Conservation (phyloP, 2,888 invertebrate species). For the Oxycera nigricornis region DNA sequence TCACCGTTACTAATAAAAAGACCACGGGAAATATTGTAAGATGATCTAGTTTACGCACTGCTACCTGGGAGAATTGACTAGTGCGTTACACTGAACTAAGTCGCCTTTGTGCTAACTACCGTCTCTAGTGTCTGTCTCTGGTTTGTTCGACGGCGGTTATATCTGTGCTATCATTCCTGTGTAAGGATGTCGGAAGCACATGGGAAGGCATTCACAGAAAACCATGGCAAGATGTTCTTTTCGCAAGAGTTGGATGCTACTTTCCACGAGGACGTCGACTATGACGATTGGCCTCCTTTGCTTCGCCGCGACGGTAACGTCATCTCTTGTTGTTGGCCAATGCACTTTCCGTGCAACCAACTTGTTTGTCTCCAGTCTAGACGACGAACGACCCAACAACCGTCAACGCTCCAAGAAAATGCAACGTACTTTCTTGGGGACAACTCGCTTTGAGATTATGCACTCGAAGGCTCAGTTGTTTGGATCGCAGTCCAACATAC, state of each 20-base stretch:
- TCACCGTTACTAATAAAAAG: too few species aligned
- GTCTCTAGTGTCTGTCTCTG: too few species aligned
- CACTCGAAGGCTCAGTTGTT: neutral
- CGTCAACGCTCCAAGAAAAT: constrained; percentile 25
- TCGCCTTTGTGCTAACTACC: too few species aligned
- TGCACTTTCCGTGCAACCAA: constrained; percentile 37
- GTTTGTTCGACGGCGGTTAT: too few species aligned
- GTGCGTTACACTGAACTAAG: too few species aligned
- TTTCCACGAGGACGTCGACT: neutral
- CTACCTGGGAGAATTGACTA: too few species aligned
- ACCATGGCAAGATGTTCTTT: neutral
- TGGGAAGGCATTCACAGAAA: neutral
- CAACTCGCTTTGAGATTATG: constrained; percentile 33
- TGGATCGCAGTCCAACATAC: neutral
- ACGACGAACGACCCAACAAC: constrained; percentile 35
- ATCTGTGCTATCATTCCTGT: neutral
- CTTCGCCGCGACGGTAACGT: constrained; percentile 9
- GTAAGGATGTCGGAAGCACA: neutral
- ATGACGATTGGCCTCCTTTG: constrained; percentile 29
- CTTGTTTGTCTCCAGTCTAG: constrained; percentile 46
- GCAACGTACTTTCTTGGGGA: constrained; percentile 40
- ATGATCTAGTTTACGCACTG: too few species aligned
- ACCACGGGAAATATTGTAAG: too few species aligned
- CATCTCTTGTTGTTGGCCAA: constrained; percentile 40
- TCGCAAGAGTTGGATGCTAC: neutral